Base-by-base conservation (phyloP, 2,888 invertebrate genomes). In the Frankliniella fusca region DNA sequence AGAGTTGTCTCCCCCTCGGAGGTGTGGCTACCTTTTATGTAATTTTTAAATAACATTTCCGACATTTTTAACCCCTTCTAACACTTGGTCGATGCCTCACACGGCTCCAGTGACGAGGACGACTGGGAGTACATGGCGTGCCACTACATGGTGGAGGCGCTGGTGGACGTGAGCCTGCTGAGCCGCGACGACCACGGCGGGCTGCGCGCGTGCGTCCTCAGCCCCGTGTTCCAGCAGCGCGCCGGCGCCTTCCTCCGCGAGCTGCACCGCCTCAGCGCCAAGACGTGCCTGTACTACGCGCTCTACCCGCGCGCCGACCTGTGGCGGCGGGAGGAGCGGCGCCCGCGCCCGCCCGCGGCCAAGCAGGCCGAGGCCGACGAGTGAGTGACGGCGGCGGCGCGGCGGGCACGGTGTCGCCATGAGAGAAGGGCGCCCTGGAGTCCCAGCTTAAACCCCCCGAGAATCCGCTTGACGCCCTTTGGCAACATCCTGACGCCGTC, bases 211-310 rank as follows among this genome's bases (percentile, higher is more conserved):
- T 87, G 89, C 65, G 86, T 91, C 10, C 85, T 93, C 84, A 91
- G 91, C 15, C 93, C 93, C 5, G 89, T 90, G 7, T 90, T 93
- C 85, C 90, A 91, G 84, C 89, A 89, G 12, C 90, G 91, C 84
- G 87, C 89, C 0, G 89, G 89, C 38, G 91, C 90, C 88, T 91
- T 91, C 84, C 86, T 93, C 85, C 88, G 91, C 79, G 94, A 94
- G 85, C 84, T 93, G 9, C 88, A 92, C 85, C 88, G 93, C 0
- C 87, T 90, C 18, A 89, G 90, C 5, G 88, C 88, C 23, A 91
- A 89, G 85, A 87, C 88, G 0, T 89, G 90, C 9, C 86, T 93
- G 1, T 92, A 91, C 85, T 92, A 91, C 84, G 89, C 88, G 83
- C 88, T 91, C 0, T 89, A 91, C 81, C 89, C 90, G 70, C 12